Conservation (phyloP, 2,113 vertebrate genomes). For the Caretta caretta region DNA sequence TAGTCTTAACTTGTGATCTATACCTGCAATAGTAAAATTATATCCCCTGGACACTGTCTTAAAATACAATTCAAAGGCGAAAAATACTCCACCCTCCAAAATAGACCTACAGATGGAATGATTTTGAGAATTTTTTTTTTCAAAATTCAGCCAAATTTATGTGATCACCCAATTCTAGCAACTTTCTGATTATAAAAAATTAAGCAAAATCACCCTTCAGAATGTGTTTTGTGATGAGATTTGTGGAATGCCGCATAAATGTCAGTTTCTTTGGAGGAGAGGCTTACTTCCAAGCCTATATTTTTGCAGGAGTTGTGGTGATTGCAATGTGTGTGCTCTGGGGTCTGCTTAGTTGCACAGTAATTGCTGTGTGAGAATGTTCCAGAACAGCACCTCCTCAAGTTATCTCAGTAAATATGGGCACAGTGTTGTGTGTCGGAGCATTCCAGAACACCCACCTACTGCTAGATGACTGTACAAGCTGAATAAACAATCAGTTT, state of each 20-base stretch:
- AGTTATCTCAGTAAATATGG: not conserved
- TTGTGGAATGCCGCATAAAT: not conserved
- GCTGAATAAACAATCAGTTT: not conserved
- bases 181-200: accelerated
- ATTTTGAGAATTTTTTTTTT: not conserved
- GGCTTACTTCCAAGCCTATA: not conserved
- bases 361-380: conserved; percentile 61
- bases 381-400: conserved; percentile 67
- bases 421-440: not conserved
- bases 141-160: not conserved
- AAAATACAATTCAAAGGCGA: accelerated
- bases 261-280: not conserved
- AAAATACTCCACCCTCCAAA: accelerated
- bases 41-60: accelerated
- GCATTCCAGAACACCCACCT: conserved; percentile 16
- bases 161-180: accelerated
- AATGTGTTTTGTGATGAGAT: not conserved
- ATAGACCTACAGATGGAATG: not conserved
- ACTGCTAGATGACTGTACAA: not conserved
- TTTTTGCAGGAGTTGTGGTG: not conserved
- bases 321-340: not conserved
- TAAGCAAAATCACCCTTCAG: not conserved
- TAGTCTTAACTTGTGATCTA: not conserved
- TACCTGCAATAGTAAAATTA: accelerated
- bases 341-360: not conserved